Evolutionary conservation across 2,797 vertebrate species (phyloP).

Genomic region (Scyliorhinus canicula): DNA sequence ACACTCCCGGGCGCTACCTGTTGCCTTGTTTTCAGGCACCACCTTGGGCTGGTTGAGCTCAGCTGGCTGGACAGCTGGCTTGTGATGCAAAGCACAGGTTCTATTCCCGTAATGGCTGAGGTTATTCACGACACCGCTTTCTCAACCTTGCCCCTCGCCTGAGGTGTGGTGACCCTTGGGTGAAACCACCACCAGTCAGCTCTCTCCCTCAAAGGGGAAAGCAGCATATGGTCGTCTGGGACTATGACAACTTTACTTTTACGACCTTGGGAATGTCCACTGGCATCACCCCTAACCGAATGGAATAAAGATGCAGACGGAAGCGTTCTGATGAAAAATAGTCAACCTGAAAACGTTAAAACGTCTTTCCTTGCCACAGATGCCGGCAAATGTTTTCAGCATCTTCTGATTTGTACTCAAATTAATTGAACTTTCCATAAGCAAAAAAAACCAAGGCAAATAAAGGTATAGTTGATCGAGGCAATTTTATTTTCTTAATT

Average conservation of each 20-base stretch:
- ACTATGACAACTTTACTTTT: too few species aligned
- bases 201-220: too few species aligned
- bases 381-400: neutral
- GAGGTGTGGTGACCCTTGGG: too few species aligned
- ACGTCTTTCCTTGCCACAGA: neutral
- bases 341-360: neutral
- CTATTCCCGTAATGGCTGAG: too few species aligned
- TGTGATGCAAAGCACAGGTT: too few species aligned
- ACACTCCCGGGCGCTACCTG: neutral
- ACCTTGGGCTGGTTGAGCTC: too few species aligned
- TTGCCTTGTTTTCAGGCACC: neutral
- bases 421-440: neutral
- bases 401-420: neutral
- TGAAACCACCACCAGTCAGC: too few species aligned
- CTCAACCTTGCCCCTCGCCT: too few species aligned
- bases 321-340: neutral
- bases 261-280: too few species aligned
- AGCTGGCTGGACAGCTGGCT: too few species aligned
- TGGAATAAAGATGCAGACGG: neutral
- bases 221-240: too few species aligned
- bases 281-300: neutral
- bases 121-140: too few species aligned
- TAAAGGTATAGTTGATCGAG: neutral
- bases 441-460: neutral
- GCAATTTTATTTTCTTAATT: conserved; percentile 36